Conservation (phyloP, 1,140 invertebrate species). For the Ostrea edulis region DNA sequence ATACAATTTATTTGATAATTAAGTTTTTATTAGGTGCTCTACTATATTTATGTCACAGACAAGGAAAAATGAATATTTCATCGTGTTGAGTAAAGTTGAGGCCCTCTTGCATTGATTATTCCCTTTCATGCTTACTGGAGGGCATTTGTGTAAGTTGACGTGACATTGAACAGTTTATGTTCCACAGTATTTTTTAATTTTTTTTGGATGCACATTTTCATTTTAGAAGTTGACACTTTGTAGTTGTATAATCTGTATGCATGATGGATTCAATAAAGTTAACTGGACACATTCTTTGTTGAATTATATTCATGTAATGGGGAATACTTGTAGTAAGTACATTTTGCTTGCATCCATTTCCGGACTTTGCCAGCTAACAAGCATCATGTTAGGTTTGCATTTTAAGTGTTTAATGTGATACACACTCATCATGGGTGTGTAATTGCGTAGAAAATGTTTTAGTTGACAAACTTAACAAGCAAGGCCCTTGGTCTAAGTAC, state of each 20-base stretch:
- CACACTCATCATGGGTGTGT: constrained; percentile 17
- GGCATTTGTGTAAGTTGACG: not conserved
- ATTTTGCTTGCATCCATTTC: not conserved
- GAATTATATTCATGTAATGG: not conserved
- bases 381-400: not conserved
- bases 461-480: constrained; percentile 16
- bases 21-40: not conserved
- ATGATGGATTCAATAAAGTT: constrained; percentile 8
- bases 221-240: constrained; percentile 2
- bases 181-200: not conserved
- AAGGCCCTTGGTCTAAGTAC: constrained; percentile 12
- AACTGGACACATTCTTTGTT: not conserved
- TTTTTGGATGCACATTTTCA: constrained; percentile 14
- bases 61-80: constrained; percentile 25
- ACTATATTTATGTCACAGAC: not conserved
- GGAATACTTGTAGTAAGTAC: not conserved
- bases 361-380: not conserved
- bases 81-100: constrained; percentile 5
- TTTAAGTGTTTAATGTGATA: constrained; percentile 12
- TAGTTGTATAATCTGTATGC: constrained; percentile 21
- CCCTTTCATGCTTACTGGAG: not conserved
- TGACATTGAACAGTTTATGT: not conserved
- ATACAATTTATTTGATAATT: constrained; percentile 17
- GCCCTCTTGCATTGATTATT: not conserved
- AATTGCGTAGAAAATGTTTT: constrained; percentile 33